Evolutionary conservation across 2,888 invertebrate genomes (phyloP).

Genomic region (Bombylius major): DNA sequence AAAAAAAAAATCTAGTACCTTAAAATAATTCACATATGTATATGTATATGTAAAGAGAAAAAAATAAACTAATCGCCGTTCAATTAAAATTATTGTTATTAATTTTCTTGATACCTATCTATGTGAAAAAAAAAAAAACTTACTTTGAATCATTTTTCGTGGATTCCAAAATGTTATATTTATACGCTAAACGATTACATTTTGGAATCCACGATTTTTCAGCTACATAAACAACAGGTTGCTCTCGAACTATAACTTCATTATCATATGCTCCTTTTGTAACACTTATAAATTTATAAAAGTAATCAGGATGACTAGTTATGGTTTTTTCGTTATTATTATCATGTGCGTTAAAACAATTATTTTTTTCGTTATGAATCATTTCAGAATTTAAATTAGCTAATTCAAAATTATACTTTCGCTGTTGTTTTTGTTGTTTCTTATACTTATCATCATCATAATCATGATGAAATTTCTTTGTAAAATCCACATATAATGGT

Average conservation of each 20-base stretch:
- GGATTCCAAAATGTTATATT: constrained; percentile 31
- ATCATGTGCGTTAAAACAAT: not conserved
- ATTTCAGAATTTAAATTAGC: too few relatives aligned
- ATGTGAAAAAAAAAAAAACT: constrained; percentile 16
- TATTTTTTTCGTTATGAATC: not conserved
- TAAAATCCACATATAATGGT: constrained; percentile 36
- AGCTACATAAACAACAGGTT: constrained; percentile 57
- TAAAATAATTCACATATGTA: too few relatives aligned
- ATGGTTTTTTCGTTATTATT: not conserved
- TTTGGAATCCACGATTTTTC: constrained; percentile 66
- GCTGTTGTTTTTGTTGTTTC: too few relatives aligned
- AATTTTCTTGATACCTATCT: too few relatives aligned
- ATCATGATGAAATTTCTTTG: constrained; percentile 25
- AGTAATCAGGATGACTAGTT: constrained; percentile 8
- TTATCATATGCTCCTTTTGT: constrained; percentile 11
- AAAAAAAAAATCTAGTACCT: too few relatives aligned
- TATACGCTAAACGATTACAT: constrained; percentile 29
- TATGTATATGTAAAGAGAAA: too few relatives aligned
- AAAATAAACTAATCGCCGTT: too few relatives aligned
- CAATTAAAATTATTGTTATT: too few relatives aligned
- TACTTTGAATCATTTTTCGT: constrained; percentile 33
- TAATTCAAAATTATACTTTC: too few relatives aligned
- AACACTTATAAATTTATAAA: constrained; percentile 17
- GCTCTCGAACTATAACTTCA: constrained; percentile 12
- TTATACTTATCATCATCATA: not conserved